Percentiles rank a stretch among this genome's conserved stretches.
Conservation (phyloP, 1,140 invertebrate species). For the Philaenus spumarius region DNA sequence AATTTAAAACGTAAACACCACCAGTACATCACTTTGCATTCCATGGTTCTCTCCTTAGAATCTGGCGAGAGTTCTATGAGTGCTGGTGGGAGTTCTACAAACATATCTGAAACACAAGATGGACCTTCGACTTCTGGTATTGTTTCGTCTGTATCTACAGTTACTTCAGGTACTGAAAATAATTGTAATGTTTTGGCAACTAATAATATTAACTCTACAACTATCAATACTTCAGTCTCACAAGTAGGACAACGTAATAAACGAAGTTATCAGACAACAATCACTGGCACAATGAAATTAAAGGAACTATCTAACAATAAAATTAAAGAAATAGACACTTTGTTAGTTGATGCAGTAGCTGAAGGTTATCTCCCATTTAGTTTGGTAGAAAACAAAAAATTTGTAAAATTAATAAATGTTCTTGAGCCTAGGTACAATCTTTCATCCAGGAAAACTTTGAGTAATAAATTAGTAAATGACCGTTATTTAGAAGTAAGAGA, state of each 20-base stretch:
- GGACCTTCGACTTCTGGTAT: background rate
- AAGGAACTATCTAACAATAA: background rate
- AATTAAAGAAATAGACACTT: background rate
- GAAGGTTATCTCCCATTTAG: background rate
- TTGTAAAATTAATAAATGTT: background rate
- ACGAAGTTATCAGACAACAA: background rate
- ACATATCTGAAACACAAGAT: background rate
- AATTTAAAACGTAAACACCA: background rate
- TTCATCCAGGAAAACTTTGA: background rate
- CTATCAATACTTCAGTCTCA: background rate
- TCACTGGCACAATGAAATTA: background rate
- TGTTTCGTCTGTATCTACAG: background rate
- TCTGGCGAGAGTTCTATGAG: background rate
- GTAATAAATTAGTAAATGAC: background rate
- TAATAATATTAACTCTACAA: background rate
- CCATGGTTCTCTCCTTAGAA: background rate
- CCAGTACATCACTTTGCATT: background rate
- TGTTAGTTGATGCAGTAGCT: background rate
- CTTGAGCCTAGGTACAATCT: background rate
- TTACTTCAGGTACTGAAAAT: background rate
- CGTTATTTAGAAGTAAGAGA: background rate
- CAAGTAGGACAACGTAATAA: background rate
- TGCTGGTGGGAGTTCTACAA: background rate
- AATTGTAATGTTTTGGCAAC: background rate
- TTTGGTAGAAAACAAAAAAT: background rate